Base-by-base conservation (phyloP, 2,888 invertebrate genomes). In the Diarsia rubi region DNA sequence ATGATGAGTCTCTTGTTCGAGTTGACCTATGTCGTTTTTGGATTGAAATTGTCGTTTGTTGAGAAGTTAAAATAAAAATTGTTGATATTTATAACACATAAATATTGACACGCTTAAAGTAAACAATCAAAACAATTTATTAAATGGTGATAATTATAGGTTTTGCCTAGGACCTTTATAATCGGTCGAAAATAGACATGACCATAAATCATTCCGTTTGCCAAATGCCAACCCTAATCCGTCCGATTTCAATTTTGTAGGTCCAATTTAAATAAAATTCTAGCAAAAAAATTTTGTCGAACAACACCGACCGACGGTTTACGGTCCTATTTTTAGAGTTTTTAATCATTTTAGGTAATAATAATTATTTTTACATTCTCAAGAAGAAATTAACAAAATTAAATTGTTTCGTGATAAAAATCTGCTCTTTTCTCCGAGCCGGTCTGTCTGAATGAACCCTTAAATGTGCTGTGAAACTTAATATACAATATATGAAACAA, bases 181-280 rank as follows among this genome's bases (percentile, higher is more conserved):
- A 19, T 44, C 24, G 44, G 44, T 49, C n/a, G 16, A 73, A 73
- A 68, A n/a, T 27, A 31, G 19, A 44, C 47, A 45, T 44, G 1
- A 24, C 54, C 21, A 69, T 75, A 78, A 78, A 74, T 69, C 3
- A 21, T 52, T 59, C 5, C 47, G 71, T 44, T 44, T 70, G 67
- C 6, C 0, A n/a, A 59, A 42, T 62, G 44, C 19, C 75, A 81
- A 70, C 83, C 85, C 79, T 79, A 65, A 75, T 68, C 47, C 66
- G 14, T 47, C 24, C 57, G 75, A 73, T 76, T 83, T 76, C 69
- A 70, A 76, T 75, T 80, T 64, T 59, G 65, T 44, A 60, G 60
- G 52, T 64, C 77, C 60, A 71, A 72, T 82, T 77, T 73, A 63
- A 75, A 77, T 73, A 60, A 63, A 82, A 77, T 77, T 75, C 73